Percentiles rank a stretch among this genome's conserved stretches.
Evolutionary conservation across 2,113 vertebrate species (phyloP).

Genomic region (Tetrax tetrax): DNA sequence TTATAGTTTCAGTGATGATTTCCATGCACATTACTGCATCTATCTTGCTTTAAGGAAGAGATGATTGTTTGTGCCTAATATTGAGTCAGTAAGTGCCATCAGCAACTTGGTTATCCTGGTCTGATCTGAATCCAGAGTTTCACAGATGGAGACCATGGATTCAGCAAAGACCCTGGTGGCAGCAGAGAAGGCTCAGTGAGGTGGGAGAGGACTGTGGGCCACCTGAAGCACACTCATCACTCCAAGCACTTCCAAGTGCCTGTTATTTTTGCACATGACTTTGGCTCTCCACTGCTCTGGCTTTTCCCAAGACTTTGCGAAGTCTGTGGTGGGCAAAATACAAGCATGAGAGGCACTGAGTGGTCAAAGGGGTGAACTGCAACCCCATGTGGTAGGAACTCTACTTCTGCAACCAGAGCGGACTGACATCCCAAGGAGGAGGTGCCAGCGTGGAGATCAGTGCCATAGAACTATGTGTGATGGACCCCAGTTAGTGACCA

Average conservation of each 20-base stretch:
- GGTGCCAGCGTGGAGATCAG: neutral
- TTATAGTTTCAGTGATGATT: neutral
- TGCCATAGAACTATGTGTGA: neutral
- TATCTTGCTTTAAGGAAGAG: neutral
- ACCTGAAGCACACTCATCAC: neutral
- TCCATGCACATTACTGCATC: neutral
- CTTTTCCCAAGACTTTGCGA: neutral
- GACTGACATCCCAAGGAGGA: neutral
- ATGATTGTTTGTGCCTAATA: neutral
- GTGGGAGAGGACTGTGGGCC: neutral
- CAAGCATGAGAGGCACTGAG: neutral
- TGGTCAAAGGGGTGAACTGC: neutral
- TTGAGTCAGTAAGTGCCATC: neutral
- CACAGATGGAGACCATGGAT: neutral
- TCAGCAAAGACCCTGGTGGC: neutral
- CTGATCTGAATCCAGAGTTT: neutral
- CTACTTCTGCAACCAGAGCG: neutral
- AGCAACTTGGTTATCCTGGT: neutral
- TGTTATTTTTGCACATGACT: neutral
- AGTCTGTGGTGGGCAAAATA: neutral
- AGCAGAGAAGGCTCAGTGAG: neutral
- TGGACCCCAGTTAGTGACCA: neutral
- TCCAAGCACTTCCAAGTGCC: neutral
- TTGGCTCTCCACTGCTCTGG: neutral
- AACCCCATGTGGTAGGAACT: fast-evolving